These are phyloP conservation scores for Ranitomeya imitator DNA, from an alignment of 2,113 vertebrate genomes.

Conservation along the genomic window DNA sequence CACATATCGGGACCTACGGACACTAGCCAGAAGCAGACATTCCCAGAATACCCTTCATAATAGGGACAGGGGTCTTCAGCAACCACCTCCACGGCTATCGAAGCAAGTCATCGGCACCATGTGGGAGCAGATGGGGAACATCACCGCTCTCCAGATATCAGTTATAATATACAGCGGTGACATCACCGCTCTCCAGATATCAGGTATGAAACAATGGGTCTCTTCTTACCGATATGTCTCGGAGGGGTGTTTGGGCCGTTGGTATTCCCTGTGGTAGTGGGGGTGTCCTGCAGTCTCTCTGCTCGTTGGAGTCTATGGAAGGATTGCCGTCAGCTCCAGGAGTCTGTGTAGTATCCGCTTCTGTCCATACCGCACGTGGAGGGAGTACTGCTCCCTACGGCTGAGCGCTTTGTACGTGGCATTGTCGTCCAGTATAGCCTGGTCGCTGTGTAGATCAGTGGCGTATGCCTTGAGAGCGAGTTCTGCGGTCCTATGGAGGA, in stretches of 20 bases:
- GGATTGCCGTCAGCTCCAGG: slow-evolving; percentile 70
- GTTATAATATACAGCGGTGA: background rate
- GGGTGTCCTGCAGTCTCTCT: background rate
- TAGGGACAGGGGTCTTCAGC: too few species aligned
- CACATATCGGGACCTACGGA: too few species aligned
- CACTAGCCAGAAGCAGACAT: too few species aligned
- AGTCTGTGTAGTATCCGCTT: slow-evolving; percentile 83
- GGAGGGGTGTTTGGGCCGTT: too few species aligned
- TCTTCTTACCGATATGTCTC: too few species aligned
- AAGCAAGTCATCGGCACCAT: background rate
- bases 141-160: too few species aligned
- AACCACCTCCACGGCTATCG: too few species aligned
- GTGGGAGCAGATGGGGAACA: too few species aligned
- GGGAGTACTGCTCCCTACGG: slow-evolving; percentile 77
- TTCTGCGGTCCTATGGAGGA: slow-evolving; percentile 74
- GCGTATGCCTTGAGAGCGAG: slow-evolving; percentile 76
- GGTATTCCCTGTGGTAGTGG: background rate
- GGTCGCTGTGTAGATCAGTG: slow-evolving; percentile 72
- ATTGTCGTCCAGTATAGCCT: slow-evolving; percentile 69
- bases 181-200: background rate
- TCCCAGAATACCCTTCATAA: too few species aligned
- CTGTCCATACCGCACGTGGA: slow-evolving; percentile 88
- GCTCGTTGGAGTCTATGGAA: background rate
- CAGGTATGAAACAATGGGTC: background rate
- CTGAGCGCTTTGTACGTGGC: slow-evolving; percentile 68